Evolutionary conservation across 2,797 vertebrate species (phyloP).

Genomic region (Chaunax sp.): DNA sequence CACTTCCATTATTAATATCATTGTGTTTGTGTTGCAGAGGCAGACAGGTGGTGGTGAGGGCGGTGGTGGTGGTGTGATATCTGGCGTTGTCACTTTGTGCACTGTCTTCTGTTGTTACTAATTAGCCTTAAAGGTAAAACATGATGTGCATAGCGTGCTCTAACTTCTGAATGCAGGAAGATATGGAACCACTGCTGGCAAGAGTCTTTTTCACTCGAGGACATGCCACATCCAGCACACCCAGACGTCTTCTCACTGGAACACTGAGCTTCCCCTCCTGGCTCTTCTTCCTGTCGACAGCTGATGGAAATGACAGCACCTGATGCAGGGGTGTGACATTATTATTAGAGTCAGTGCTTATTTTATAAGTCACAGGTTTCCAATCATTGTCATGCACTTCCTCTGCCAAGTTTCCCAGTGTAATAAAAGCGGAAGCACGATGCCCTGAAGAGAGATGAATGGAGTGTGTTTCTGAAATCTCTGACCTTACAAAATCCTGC

Average conservation of each 20-base stretch:
- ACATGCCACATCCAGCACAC: slow-evolving; percentile 20
- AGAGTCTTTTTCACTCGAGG: slow-evolving; percentile 1
- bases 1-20: slow-evolving; percentile 59
- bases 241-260: slow-evolving; percentile 15
- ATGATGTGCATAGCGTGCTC: neutral
- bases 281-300: slow-evolving; percentile 41
- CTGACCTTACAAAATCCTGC: slow-evolving; percentile 69
- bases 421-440: slow-evolving; percentile 53
- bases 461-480: slow-evolving; percentile 55
- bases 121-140: slow-evolving; percentile 25
- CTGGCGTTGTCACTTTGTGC: neutral
- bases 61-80: neutral
- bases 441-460: slow-evolving; percentile 55
- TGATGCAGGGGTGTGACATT: slow-evolving; percentile 26
- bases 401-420: slow-evolving; percentile 49
- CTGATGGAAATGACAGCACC: slow-evolving; percentile 42
- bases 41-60: neutral
- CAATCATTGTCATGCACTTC: slow-evolving; percentile 41
- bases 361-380: slow-evolving; percentile 28
- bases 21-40: slow-evolving; percentile 35
- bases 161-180: neutral
- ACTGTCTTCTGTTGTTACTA: neutral
- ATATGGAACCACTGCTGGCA: neutral
- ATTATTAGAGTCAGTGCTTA: slow-evolving; percentile 54
- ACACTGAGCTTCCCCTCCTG: neutral